Evolutionary conservation across 1,140 invertebrate species (phyloP).

Genomic region (Augochlora pura): DNA sequence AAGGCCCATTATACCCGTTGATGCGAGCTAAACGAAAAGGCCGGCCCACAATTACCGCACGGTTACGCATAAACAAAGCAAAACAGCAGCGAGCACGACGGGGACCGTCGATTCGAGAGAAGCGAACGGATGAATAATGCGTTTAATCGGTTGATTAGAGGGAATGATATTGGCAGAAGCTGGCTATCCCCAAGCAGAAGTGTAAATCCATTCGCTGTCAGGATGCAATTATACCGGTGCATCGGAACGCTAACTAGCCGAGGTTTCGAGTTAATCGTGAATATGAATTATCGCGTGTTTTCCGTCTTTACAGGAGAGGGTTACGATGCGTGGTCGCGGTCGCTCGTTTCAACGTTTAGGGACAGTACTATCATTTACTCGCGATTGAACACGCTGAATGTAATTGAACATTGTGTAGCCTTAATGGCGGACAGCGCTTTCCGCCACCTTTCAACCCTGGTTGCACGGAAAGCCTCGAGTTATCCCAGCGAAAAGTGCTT

Average conservation of each 20-base stretch:
- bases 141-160: slow-evolving; percentile 18
- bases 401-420: neutral
- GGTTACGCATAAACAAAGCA: neutral
- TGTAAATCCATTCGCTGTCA: slow-evolving; percentile 30
- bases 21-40: no score
- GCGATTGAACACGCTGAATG: neutral
- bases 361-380: slow-evolving; percentile 6
- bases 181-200: slow-evolving; percentile 5
- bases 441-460: neutral
- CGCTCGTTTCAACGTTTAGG: neutral
- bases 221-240: slow-evolving; percentile 39
- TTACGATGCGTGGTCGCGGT: neutral
- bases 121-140: neutral
- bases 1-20: no score
- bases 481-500: neutral
- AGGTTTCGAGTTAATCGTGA: slow-evolving; percentile 31
- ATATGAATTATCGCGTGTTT: slow-evolving; percentile 32
- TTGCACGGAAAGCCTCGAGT: neutral
- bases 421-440: neutral
- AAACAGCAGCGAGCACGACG: slow-evolving; percentile 1
- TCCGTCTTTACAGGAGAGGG: neutral
- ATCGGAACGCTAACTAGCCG: slow-evolving; percentile 28
- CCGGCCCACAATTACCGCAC: no score
- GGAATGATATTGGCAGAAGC: slow-evolving; percentile 38
- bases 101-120: neutral